Percentiles rank a stretch among this genome's conserved stretches.
Conservation (phyloP, 2,797 vertebrate genomes). For the Taenioides sp. region DNA sequence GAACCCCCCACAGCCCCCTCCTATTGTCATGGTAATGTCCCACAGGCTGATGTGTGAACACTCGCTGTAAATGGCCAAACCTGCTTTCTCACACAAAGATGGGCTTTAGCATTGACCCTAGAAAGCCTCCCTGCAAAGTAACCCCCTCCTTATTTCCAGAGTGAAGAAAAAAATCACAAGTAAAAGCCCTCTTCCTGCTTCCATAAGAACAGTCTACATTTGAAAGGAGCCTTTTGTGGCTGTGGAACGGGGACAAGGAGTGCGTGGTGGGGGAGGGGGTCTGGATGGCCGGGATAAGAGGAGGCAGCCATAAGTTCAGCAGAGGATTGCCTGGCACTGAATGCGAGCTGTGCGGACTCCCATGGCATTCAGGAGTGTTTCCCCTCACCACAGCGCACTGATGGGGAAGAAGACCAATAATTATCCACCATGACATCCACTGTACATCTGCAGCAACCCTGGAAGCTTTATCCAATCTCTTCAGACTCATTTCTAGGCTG, state of each 20-base stretch:
- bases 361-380: conserved; percentile 23
- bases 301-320: conserved; percentile 70
- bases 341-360: conserved; percentile 33
- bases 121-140: conserved; percentile 67
- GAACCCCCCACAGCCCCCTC: conserved; percentile 39
- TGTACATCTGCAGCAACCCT: conserved; percentile 6
- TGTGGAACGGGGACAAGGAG: conserved; percentile 55
- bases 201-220: conserved; percentile 68
- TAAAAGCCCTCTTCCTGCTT: conserved; percentile 74
- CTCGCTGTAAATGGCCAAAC: conserved; percentile 73
- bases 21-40: conserved; percentile 82
- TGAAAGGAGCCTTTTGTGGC: conserved; percentile 79
- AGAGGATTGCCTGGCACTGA: conserved; percentile 59
- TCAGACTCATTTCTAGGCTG: background rate
- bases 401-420: background rate
- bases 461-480: background rate
- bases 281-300: conserved; percentile 59
- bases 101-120: conserved; percentile 75
- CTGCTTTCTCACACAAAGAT: conserved; percentile 76
- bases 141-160: conserved; percentile 13
- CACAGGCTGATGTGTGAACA: conserved; percentile 77
- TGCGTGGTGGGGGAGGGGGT: conserved; percentile 63
- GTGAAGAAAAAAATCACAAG: conserved; percentile 11
- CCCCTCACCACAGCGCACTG: conserved; percentile 17
- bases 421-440: background rate